Conservation (phyloP, 1,140 invertebrate genomes). For the Heliconius hewitsoni region DNA sequence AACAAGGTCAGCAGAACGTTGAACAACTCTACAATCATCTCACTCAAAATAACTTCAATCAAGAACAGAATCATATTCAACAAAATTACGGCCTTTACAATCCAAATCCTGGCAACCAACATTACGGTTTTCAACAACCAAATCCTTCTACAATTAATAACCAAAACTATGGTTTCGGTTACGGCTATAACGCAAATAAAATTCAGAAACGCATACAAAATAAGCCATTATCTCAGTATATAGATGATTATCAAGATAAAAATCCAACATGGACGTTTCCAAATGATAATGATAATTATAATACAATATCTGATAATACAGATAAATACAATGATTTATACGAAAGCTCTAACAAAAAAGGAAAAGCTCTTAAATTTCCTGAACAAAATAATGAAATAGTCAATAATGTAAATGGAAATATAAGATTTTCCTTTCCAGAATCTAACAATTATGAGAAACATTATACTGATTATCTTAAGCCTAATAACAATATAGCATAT, state of each 20-base stretch:
- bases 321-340: conserved; percentile 31
- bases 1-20: conserved; percentile 50
- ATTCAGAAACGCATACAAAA: conserved; percentile 65
- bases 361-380: conserved; percentile 47
- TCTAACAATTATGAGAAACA: not conserved
- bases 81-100: conserved; percentile 42
- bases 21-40: conserved; percentile 68
- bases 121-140: conserved; percentile 42
- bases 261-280: conserved; percentile 57
- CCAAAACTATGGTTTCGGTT: conserved; percentile 42
- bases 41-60: conserved; percentile 46
- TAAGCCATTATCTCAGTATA: conserved; percentile 42
- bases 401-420: not conserved
- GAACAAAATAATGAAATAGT: conserved; percentile 33
- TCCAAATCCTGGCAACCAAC: conserved; percentile 35
- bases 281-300: conserved; percentile 1
- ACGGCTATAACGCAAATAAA: conserved; percentile 31
- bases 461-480: conserved; percentile 9
- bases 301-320: conserved; percentile 33
- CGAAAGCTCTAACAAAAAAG: conserved; percentile 29
- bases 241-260: conserved; percentile 35
- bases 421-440: conserved; percentile 18
- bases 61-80: conserved; percentile 41
- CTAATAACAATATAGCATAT: conserved; percentile 30
- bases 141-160: conserved; percentile 33